Conservation (phyloP, 2,113 vertebrate species). For the Thermophis baileyi region DNA sequence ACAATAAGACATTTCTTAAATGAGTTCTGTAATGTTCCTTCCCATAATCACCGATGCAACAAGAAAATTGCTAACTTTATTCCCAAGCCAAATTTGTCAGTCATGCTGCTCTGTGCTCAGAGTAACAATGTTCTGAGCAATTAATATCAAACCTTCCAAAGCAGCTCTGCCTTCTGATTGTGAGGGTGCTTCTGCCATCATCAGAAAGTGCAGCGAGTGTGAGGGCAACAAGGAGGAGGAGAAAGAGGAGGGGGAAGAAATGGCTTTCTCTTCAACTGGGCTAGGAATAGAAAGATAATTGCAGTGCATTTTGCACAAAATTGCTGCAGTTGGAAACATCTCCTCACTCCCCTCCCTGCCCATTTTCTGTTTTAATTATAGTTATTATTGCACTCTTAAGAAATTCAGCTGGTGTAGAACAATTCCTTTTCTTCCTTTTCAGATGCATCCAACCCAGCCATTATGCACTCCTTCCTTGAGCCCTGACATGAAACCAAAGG, state of each 20-base stretch:
- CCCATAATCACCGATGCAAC: slow-evolving; percentile 51
- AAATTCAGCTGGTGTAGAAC: slow-evolving; percentile 59
- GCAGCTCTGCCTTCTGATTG: slow-evolving; percentile 28
- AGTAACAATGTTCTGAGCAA: slow-evolving; percentile 52
- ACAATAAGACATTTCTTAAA: slow-evolving; percentile 51
- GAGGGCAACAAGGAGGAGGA: neutral
- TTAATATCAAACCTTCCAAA: slow-evolving; percentile 53
- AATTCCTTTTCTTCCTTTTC: slow-evolving; percentile 43
- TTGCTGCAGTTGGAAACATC: slow-evolving; percentile 48
- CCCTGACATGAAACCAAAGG: neutral
- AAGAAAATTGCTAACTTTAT: slow-evolving; percentile 37
- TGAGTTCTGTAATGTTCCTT: slow-evolving; percentile 45
- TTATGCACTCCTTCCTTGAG: neutral
- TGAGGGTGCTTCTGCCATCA: slow-evolving; percentile 22
- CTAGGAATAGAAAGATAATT: slow-evolving; percentile 43
- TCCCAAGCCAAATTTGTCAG: slow-evolving; percentile 49
- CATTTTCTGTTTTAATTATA: slow-evolving; percentile 62
- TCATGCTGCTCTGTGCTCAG: slow-evolving; percentile 51
- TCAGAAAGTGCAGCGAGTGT: neutral
- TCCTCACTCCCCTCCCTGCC: neutral
- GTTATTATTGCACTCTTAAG: slow-evolving; percentile 58
- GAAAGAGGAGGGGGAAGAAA: neutral
- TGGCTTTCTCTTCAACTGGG: slow-evolving; percentile 8
- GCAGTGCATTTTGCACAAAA: slow-evolving; percentile 32
- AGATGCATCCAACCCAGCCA: slow-evolving; percentile 25